Conservation (phyloP, 1,140 invertebrate genomes). For the Elymnias hypermnestra region DNA sequence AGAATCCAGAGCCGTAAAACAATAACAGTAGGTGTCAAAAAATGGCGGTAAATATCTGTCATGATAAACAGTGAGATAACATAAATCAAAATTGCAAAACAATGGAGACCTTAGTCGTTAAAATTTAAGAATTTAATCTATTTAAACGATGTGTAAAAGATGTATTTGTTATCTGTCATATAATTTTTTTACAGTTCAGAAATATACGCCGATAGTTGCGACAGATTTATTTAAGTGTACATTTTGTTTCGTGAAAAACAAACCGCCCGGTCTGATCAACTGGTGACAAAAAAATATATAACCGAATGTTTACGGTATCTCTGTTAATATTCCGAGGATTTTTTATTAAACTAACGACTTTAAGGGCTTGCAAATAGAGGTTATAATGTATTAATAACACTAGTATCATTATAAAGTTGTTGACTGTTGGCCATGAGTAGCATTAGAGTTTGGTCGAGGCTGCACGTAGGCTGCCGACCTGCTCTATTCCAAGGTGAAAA, state of each 20-base stretch:
- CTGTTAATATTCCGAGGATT: slow-evolving; percentile 5
- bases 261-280: slow-evolving; percentile 22
- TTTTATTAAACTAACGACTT: background rate
- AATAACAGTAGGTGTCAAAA: too few relatives aligned
- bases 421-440: slow-evolving; percentile 40
- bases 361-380: slow-evolving; percentile 6
- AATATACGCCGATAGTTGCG: too few relatives aligned
- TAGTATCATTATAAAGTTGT: slow-evolving; percentile 4
- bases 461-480: slow-evolving; percentile 54
- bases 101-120: too few relatives aligned
- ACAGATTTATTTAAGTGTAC: too few relatives aligned
- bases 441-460: slow-evolving; percentile 51
- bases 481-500: slow-evolving; percentile 41
- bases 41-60: too few relatives aligned
- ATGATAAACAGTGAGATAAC: too few relatives aligned
- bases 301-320: slow-evolving; percentile 25
- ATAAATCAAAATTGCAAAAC: too few relatives aligned
- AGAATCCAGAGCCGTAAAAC: too few relatives aligned
- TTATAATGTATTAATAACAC: slow-evolving; percentile 8
- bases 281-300: slow-evolving; percentile 22
- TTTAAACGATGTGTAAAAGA: too few relatives aligned
- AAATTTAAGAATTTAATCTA: too few relatives aligned
- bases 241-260: slow-evolving; percentile 22
- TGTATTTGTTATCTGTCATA: too few relatives aligned
- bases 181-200: too few relatives aligned